A percentile compares a stretch with the other conserved stretches of the same genome.
These are phyloP conservation scores for Aethes cnicana DNA, from an alignment of 2,888 invertebrate species.

Conservation along the genomic window DNA sequence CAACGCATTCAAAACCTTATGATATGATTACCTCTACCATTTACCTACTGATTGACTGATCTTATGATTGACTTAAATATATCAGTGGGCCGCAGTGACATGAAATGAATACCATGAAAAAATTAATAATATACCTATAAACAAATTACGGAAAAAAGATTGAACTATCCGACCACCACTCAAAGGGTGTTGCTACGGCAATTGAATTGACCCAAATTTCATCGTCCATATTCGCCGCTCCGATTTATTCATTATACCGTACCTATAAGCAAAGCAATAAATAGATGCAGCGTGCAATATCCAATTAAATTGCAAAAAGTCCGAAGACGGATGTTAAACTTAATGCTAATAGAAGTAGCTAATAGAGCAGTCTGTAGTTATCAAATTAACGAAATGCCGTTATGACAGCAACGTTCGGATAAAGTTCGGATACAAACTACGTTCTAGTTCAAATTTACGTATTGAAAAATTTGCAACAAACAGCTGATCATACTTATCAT, in stretches of 20 bases:
- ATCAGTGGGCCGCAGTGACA: too few species aligned
- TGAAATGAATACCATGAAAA: too few species aligned
- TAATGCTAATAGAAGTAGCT: constrained; percentile 29
- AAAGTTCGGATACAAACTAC: neutral
- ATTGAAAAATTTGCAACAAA: too few species aligned
- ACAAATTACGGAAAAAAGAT: too few species aligned
- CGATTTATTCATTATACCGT: too few species aligned
- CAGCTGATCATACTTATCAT: too few species aligned
- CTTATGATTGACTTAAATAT: too few species aligned
- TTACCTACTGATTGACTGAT: too few species aligned
- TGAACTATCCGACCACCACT: neutral
- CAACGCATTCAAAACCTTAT: too few species aligned
- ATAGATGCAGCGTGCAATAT: constrained; percentile 28
- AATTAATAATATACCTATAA: too few species aligned
- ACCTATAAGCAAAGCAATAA: constrained; percentile 34
- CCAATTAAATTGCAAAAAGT: constrained; percentile 34
- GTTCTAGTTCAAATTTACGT: too few species aligned
- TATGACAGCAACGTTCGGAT: constrained; percentile 33
- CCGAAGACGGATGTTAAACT: constrained; percentile 31
- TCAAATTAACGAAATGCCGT: constrained; percentile 52
- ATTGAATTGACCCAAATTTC: constrained; percentile 7
- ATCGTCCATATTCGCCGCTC: constrained; percentile 1
- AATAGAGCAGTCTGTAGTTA: constrained; percentile 44
- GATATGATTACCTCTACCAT: too few species aligned
- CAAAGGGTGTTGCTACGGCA: constrained; percentile 8